Base-by-base conservation (phyloP, 1,140 invertebrate genomes). In the Drosophila nasuta region DNA sequence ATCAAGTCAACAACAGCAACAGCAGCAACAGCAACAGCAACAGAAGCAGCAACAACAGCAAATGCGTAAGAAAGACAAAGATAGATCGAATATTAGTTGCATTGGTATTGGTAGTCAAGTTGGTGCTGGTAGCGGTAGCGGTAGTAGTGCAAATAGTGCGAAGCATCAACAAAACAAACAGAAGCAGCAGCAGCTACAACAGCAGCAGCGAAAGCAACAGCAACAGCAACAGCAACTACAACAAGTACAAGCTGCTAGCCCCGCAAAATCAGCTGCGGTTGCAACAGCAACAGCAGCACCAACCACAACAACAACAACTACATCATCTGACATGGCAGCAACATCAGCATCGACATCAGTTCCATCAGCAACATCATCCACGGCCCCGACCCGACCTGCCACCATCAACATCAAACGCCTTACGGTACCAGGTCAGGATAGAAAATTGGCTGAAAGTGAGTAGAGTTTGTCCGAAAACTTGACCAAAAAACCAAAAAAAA, bases 381-480 rank as follows among this genome's bases (percentile, higher is more conserved):
- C 73, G 52, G 70, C 75, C 60, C 83, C 83, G 67, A 69, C 65
- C 65, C 77, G 83, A 72, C 83, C 83, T 73, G 83, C 54, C 62
- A 87, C 83, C 70, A 87, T 81, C 90, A 87, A 87, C 90, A 87
- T 81, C 82, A 89, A 91, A 85, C 88, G 83, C 59, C 85, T 91
- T 70, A 85, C 89, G 68, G 89, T 91, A 89, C 89, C 88, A 91
- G 85, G 85, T 91, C 90, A 91, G 86, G 87, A 91, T 81, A 91
- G 67, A 75, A 91, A 92, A 91, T 91, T 91, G 90, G 91, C 83
- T 78, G 88, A 92, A 92, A 92, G 91, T 92, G 91, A 92, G 91
- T 92, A 92, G 72, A 89, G 85, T 89, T 86, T 89, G 68, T 85
- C 81, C 77, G 81, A 72, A 68, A 89, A 88, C 85, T 88, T 89